Conservation (phyloP, 2,797 vertebrate species). For the Sitta carolinensis region DNA sequence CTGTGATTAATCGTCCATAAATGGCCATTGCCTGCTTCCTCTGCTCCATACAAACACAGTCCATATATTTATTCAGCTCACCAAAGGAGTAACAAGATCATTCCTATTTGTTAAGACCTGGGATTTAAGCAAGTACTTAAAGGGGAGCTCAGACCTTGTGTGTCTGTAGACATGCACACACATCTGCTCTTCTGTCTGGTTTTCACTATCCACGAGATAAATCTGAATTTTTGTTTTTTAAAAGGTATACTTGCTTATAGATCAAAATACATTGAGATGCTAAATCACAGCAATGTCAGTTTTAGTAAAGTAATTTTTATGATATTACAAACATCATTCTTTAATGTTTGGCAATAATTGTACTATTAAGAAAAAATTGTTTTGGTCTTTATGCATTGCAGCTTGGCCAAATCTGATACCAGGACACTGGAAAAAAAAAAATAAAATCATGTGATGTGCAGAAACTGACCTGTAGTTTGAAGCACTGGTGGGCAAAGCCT, state of each 20-base stretch:
- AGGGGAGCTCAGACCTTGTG: not conserved
- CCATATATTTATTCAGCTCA: not conserved
- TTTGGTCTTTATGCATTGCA: fast-evolving
- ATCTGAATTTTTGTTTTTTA: not conserved
- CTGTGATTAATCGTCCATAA: constrained; percentile 60
- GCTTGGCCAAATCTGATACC: not conserved
- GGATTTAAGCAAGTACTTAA: constrained; percentile 14
- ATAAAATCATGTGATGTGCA: not conserved
- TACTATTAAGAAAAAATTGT: not conserved
- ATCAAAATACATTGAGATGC: not conserved
- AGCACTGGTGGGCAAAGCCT: not conserved
- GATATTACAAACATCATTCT: not conserved
- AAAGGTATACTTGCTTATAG: not conserved
- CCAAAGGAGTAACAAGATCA: constrained; percentile 6
- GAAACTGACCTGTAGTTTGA: not conserved
- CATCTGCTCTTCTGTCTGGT: not conserved
- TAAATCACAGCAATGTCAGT: not conserved
- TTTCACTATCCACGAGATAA: constrained; percentile 5
- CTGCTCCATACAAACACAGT: not conserved
- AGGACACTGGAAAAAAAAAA: not conserved
- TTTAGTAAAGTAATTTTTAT: not conserved
- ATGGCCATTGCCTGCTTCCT: constrained; percentile 19
- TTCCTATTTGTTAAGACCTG: constrained; percentile 1
- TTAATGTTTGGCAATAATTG: not conserved
- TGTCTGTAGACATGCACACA: not conserved